Evolutionary conservation across 2,113 vertebrate genomes (phyloP).

Genomic region (Aramus guarauna): DNA sequence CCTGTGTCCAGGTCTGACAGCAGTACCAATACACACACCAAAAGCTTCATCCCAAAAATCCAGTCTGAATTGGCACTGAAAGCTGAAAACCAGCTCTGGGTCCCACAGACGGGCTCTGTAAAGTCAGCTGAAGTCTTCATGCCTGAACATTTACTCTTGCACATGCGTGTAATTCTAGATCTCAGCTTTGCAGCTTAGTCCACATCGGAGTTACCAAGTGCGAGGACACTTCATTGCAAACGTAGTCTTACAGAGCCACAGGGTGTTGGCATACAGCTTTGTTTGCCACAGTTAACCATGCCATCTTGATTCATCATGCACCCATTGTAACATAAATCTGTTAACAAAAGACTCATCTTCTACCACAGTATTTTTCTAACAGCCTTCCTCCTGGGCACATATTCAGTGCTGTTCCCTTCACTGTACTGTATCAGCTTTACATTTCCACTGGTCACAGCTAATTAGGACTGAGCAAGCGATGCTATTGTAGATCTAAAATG

Average conservation of each 20-base stretch:
- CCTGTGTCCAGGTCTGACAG: not conserved
- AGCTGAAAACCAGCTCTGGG: not conserved
- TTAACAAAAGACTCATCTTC: not conserved
- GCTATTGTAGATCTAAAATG: not conserved
- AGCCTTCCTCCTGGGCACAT: not conserved
- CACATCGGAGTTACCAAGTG: not conserved
- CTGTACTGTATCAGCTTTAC: not conserved
- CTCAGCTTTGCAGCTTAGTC: not conserved
- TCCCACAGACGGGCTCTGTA: not conserved
- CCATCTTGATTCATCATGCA: not conserved
- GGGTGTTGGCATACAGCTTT: not conserved
- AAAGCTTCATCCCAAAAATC: not conserved
- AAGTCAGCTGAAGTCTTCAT: not conserved
- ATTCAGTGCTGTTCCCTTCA: not conserved
- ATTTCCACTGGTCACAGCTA: slow-evolving; percentile 1
- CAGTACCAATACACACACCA: not conserved
- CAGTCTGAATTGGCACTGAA: not conserved
- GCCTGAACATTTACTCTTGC: not conserved
- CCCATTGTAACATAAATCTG: not conserved
- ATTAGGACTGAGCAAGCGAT: not conserved
- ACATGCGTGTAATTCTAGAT: not conserved
- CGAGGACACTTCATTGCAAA: not conserved
- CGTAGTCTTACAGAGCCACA: not conserved
- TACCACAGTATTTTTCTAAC: not conserved
- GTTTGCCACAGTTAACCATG: not conserved